Conservation (phyloP, 2,797 vertebrate species). For the Melanotaenia nigrans region DNA sequence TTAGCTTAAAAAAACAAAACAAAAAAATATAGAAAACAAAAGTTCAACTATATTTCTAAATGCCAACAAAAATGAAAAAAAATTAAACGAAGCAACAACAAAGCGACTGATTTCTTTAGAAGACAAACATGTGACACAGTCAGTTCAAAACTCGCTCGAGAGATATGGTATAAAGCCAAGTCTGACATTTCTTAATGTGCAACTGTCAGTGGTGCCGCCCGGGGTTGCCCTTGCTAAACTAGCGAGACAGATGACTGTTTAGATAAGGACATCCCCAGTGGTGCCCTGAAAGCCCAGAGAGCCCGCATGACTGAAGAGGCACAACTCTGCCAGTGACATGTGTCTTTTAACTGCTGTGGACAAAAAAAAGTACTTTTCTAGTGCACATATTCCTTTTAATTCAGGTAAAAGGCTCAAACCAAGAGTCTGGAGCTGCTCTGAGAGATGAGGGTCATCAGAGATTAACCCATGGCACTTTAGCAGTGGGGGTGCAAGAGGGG, state of each 20-base stretch:
- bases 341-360: conserved; percentile 68
- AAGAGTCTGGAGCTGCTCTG: conserved; percentile 60
- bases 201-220: conserved; percentile 61
- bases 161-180: conserved; percentile 48
- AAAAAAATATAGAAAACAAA: background rate
- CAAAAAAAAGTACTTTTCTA: conserved; percentile 70
- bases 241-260: conserved; percentile 78
- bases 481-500: conserved; percentile 62
- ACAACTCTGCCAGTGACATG: conserved; percentile 62
- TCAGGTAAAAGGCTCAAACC: conserved; percentile 82
- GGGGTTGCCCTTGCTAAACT: conserved; percentile 69
- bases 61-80: no score
- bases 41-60: conserved; percentile 1
- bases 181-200: conserved; percentile 66
- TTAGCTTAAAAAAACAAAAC: background rate
- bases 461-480: conserved; percentile 83
- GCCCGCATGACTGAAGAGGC: conserved; percentile 66
- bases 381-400: conserved; percentile 78
- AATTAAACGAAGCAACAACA: conserved; percentile 35
- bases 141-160: conserved; percentile 58
- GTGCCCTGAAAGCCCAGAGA: conserved; percentile 53
- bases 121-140: conserved; percentile 46
- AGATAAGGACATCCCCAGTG: conserved; percentile 69
- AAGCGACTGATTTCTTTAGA: conserved; percentile 28
- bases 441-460: conserved; percentile 81